Conservation (phyloP, 2,888 invertebrate species). For the Acrobasis consociella region DNA sequence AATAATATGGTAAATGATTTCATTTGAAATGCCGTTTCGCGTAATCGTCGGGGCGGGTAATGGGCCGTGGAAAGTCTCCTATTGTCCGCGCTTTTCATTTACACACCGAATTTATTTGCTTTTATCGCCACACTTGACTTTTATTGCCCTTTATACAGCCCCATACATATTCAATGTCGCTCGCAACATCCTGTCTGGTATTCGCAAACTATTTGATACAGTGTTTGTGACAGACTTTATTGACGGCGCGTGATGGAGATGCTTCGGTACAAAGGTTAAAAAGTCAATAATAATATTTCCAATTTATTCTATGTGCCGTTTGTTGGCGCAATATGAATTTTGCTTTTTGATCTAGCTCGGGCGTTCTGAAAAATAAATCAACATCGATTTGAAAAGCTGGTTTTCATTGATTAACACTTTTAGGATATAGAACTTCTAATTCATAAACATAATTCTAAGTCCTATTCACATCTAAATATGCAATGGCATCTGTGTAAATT, state of each 20-base stretch:
- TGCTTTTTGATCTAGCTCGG: background rate
- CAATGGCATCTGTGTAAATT: too few relatives aligned
- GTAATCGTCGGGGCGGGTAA: constrained; percentile 67
- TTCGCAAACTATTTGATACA: constrained; percentile 48
- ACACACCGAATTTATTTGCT: constrained; percentile 63
- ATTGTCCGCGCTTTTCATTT: constrained; percentile 72
- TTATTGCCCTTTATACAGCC: constrained; percentile 59
- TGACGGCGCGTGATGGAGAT: constrained; percentile 36
- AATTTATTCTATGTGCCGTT: constrained; percentile 4
- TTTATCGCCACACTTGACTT: constrained; percentile 60
- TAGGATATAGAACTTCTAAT: background rate
- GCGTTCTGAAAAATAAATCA: constrained; percentile 7
- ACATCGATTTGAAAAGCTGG: background rate
- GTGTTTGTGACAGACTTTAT: constrained; percentile 42
- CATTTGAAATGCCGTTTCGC: constrained; percentile 72
- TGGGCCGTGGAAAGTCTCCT: constrained; percentile 64
- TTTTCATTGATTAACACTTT: constrained; percentile 4
- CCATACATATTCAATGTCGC: constrained; percentile 69
- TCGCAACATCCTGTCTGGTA: constrained; percentile 52
- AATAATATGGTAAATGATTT: constrained; percentile 80
- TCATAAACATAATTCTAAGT: too few relatives aligned
- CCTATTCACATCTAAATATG: too few relatives aligned
- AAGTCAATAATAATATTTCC: constrained; percentile 2
- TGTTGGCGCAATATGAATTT: constrained; percentile 10
- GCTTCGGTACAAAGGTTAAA: constrained; percentile 11